Base-by-base conservation (phyloP, 2,113 vertebrate genomes). In the Pantherophis guttatus region DNA sequence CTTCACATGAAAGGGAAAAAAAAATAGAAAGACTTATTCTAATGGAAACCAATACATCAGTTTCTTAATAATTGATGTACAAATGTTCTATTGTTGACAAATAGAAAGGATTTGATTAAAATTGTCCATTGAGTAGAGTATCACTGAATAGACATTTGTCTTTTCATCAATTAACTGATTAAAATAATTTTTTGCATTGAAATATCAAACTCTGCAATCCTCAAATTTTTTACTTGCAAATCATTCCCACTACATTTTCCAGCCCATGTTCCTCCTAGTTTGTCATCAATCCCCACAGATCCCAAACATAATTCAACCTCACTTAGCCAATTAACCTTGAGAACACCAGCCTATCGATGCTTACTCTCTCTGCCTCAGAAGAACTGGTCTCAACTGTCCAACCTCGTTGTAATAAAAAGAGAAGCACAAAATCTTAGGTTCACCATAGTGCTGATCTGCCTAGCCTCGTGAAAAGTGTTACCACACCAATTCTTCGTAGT, bases 41-140 rank as follows among this genome's bases (percentile, higher is more conserved):
- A 33, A 44, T 91, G 93, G 90, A 24, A 89, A 39, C 24, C 93
- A 93, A 10, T 87, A 11, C 9, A 19, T 52, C 1, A 0, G 33
- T 26, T 85, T 24, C 57, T 93, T 86, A 55, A 88, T 6, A 58
- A 52, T 50, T 93, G 85, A 26, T 9, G 93, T 59, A 81, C 13
- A 44, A 53, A 85, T 92, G 3, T n/a, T 95, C 8, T 91, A 39
- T 92, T 23, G 21, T 70, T 87, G 92, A 6, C 59, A 94, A 87
- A 54, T 12, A 93, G 88, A 87, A 52, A 4, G 87, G n/a, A 86
- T 94, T 86, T 62, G 33, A 33, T 65, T 62, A n/a, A 23, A 13
- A 10, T 87, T 62, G 62, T 90, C 91, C 87, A 5, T 3, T 88
- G 29, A 57, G 26, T 75, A 55, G 8, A 92, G 10, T 52, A 26